Evolutionary conservation across 2,113 vertebrate genomes (phyloP).

Genomic region (Gnathonemus longibarbis): DNA sequence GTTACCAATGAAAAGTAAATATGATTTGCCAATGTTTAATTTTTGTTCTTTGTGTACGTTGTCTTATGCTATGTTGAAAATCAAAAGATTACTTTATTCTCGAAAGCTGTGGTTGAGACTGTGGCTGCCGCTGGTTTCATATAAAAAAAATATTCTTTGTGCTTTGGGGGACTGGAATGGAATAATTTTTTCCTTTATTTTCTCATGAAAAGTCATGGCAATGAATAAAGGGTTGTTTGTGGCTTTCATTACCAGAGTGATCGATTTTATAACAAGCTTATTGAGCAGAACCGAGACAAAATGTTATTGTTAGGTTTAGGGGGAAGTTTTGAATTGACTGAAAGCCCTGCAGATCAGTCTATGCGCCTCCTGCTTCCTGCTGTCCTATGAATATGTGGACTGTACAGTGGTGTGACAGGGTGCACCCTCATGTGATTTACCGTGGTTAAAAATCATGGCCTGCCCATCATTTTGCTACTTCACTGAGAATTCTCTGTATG

Average conservation of each 20-base stretch:
- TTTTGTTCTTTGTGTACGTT: not conserved
- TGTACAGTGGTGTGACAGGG: not conserved
- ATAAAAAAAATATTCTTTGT: not conserved
- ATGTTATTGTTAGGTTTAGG: not conserved
- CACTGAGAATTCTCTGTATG: not conserved
- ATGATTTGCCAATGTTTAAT: not conserved
- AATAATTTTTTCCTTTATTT: not conserved
- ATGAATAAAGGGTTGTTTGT: not conserved
- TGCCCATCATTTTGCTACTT: not conserved
- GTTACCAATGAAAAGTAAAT: not conserved
- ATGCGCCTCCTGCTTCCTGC: not conserved
- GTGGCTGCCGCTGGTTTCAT: not conserved
- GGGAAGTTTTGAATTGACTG: slow-evolving; percentile 1
- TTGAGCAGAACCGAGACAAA: not conserved
- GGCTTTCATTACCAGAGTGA: not conserved
- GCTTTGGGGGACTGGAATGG: not conserved
- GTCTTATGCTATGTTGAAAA: not conserved
- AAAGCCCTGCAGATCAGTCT: not conserved
- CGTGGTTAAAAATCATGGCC: not conserved
- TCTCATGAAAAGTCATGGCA: not conserved
- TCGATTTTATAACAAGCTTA: not conserved
- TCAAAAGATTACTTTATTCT: not conserved
- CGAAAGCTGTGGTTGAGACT: not conserved
- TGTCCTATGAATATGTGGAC: not conserved
- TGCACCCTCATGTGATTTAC: not conserved